phyloP scores from a whole-genome alignment of 2,797 vertebrate species.

The Xiphorhynchus erythropygius region DNA sequence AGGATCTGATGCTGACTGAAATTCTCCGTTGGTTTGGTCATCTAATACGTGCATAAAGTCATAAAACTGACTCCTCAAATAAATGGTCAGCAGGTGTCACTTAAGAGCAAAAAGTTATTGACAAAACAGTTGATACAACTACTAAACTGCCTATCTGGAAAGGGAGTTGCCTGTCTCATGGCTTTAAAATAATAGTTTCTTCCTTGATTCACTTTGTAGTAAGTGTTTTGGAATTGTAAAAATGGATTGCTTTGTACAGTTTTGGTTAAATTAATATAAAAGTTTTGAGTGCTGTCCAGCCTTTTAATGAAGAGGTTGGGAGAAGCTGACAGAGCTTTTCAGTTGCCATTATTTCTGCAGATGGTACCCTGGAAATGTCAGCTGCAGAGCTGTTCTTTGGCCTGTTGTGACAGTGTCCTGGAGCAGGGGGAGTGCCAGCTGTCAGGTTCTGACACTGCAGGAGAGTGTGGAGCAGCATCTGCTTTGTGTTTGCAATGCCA shows the following conservation, averaged over 20 bases:
- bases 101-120: background rate
- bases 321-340: background rate
- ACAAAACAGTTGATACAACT: background rate
- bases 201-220: background rate
- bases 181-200: background rate
- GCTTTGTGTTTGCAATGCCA: background rate
- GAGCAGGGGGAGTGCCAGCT: background rate
- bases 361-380: background rate
- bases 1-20: background rate
- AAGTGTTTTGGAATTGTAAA: slow-evolving; percentile 18
- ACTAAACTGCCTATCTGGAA: background rate
- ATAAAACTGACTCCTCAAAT: background rate
- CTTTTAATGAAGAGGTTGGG: background rate
- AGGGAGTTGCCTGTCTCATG: background rate
- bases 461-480: background rate
- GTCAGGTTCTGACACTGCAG: background rate
- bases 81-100: background rate
- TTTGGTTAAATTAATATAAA: background rate
- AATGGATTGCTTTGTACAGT: background rate
- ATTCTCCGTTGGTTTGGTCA: background rate
- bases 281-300: background rate
- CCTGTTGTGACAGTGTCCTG: background rate
- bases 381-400: background rate
- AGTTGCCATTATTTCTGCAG: background rate
- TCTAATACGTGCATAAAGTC: background rate